These are phyloP conservation scores for Lasioglossum zephyrum DNA, from an alignment of 2,888 invertebrate genomes.

Conservation along the genomic window DNA sequence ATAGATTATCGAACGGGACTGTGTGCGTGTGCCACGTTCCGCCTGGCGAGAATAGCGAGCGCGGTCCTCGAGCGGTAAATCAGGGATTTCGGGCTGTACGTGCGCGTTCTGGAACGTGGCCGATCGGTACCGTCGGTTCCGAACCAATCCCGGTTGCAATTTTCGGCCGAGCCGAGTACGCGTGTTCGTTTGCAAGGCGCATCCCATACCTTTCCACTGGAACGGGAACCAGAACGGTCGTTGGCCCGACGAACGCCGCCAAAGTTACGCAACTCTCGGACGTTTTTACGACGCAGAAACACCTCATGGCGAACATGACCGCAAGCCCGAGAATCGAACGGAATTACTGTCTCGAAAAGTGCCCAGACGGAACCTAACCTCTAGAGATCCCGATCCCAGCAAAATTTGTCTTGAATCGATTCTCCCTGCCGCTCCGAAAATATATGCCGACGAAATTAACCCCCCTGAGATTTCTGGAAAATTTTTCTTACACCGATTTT, in stretches of 20 bases:
- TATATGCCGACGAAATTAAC: background rate
- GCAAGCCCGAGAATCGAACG: background rate
- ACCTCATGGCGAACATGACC: background rate
- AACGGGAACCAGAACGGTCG: conserved; percentile 2
- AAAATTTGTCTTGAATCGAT: background rate
- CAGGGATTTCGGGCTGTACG: conserved; percentile 69
- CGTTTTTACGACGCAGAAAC: conserved; percentile 11
- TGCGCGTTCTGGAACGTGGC: conserved; percentile 54
- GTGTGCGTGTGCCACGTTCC: conserved; percentile 50
- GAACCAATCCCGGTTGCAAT: conserved; percentile 38
- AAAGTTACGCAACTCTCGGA: conserved; percentile 5
- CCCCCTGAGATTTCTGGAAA: background rate
- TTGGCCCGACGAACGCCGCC: background rate
- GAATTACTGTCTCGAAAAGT: background rate
- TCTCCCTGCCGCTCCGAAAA: background rate
- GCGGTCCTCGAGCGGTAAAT: conserved; percentile 66
- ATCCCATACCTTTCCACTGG: conserved; percentile 11
- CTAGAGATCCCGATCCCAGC: background rate
- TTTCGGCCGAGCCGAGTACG: conserved; percentile 27
- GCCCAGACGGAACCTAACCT: background rate
- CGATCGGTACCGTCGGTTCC: conserved; percentile 52
- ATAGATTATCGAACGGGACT: conserved; percentile 26
- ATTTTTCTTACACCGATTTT: background rate
- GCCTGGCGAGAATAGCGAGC: conserved; percentile 60
- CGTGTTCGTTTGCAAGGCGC: conserved; percentile 25